Conservation (phyloP, 2,113 vertebrate genomes). For the Corythoichthys intestinalis region DNA sequence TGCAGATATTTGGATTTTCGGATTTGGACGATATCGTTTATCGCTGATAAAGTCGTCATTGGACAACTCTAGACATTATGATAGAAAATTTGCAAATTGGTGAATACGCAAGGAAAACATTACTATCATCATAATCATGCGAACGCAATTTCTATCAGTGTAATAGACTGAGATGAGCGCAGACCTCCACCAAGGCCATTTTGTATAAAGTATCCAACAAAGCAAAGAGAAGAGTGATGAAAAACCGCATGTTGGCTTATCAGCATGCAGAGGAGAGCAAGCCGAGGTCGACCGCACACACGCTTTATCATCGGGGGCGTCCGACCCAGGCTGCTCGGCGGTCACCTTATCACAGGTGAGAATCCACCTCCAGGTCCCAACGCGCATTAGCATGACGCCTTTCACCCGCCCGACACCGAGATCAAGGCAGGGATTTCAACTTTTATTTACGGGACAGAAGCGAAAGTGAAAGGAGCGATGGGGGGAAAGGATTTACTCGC, state of each 20-base stretch:
- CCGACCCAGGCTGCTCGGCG: neutral
- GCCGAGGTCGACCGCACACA: neutral
- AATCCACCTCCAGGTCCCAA: neutral
- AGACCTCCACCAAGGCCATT: too few relatives aligned
- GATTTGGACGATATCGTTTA: too few relatives aligned
- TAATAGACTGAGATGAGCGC: too few relatives aligned
- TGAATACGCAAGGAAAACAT: too few relatives aligned
- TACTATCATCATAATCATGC: too few relatives aligned
- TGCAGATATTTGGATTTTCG: too few relatives aligned
- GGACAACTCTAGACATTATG: too few relatives aligned
- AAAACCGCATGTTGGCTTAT: neutral
- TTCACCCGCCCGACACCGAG: neutral
- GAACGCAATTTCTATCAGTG: too few relatives aligned
- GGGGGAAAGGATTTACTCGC: neutral
- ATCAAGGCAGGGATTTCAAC: neutral
- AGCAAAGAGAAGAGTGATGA: neutral
- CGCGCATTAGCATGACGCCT: neutral
- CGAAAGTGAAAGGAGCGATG: neutral
- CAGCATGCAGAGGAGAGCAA: neutral
- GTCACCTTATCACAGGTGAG: neutral
- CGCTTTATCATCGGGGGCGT: neutral
- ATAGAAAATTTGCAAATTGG: too few relatives aligned
- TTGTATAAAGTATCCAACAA: neutral
- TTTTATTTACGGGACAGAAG: neutral
- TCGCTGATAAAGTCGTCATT: too few relatives aligned